Percentiles rank a stretch among this genome's conserved stretches.
Conservation (phyloP, 2,888 invertebrate species). For the Smittia aterrima region DNA sequence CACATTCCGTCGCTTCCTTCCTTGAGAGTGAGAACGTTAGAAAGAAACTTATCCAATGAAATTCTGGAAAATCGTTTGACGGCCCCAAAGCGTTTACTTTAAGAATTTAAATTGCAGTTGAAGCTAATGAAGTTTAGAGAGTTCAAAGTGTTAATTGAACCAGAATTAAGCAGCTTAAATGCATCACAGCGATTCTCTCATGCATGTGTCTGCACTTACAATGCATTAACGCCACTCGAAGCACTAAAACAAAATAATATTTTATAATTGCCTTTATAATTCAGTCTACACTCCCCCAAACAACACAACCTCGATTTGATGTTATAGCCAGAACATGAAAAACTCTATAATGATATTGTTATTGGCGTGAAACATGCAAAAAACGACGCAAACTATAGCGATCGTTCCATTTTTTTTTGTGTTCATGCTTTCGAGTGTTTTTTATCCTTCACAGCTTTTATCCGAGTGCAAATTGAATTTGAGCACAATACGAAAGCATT, state of each 20-base stretch:
- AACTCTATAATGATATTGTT: slow-evolving; percentile 12
- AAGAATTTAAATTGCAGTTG: too few species aligned
- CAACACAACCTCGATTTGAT: too few species aligned
- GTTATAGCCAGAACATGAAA: background rate
- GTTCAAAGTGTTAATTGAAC: too few species aligned
- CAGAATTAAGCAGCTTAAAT: too few species aligned
- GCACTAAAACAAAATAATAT: background rate
- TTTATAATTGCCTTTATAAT: slow-evolving; percentile 28
- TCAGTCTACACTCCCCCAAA: background rate
- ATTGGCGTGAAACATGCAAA: slow-evolving; percentile 32
- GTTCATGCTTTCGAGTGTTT: background rate
- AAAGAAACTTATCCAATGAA: too few species aligned
- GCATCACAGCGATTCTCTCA: too few species aligned
- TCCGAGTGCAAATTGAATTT: slow-evolving; percentile 31
- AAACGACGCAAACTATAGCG: background rate
- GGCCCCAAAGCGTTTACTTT: too few species aligned
- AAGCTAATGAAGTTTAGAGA: too few species aligned
- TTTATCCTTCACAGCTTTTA: slow-evolving; percentile 1
- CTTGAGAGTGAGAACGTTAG: too few species aligned
- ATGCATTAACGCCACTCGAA: background rate
- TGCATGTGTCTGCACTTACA: background rate
- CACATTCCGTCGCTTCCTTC: too few species aligned
- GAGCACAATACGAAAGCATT: background rate
- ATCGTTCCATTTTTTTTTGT: background rate
- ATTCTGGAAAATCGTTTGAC: too few species aligned